A percentile compares a stretch with the other conserved stretches of the same genome.
Conservation (phyloP, 2,888 invertebrate genomes). For the Drosophila mulleri region DNA sequence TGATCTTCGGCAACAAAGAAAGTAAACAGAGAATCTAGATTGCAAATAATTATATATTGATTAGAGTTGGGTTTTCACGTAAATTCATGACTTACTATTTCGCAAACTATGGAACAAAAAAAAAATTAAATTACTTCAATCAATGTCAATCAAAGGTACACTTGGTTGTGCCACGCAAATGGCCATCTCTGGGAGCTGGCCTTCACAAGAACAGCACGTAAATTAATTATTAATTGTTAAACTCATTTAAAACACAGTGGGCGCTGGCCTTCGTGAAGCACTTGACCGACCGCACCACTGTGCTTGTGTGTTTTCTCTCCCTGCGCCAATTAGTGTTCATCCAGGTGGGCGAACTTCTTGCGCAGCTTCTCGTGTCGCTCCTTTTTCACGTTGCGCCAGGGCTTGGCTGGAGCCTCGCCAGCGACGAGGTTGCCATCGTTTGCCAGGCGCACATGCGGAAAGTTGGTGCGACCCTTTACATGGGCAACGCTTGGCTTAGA, state of each 20-base stretch:
- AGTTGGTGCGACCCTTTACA: conserved; percentile 84
- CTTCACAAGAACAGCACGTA: conserved; percentile 8
- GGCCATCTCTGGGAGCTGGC: not conserved
- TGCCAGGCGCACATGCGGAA: conserved; percentile 82
- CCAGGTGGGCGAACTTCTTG: conserved; percentile 92
- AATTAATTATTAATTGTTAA: conserved; percentile 31
- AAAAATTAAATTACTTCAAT: not conserved
- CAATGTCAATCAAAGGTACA: too few relatives aligned
- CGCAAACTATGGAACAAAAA: not conserved
- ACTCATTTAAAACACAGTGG: conserved; percentile 34
- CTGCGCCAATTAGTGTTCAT: conserved; percentile 85
- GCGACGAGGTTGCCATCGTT: conserved; percentile 63
- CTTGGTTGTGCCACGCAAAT: not conserved
- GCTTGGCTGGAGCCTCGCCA: conserved; percentile 86
- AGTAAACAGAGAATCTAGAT: not conserved
- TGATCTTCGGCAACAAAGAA: conserved; percentile 8
- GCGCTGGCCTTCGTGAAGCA: not conserved
- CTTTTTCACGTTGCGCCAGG: conserved; percentile 94
- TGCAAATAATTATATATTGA: not conserved
- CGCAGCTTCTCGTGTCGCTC: conserved; percentile 97
- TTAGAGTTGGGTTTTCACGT: not conserved
- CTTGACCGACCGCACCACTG: not conserved
- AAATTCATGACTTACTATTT: not conserved
- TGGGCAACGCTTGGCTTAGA: conserved; percentile 82
- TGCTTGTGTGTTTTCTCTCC: not conserved